A percentile compares a stretch with the other conserved stretches of the same genome.
phyloP scores from a whole-genome alignment of 2,113 vertebrate genomes.

The Zosterops borbonicus region DNA sequence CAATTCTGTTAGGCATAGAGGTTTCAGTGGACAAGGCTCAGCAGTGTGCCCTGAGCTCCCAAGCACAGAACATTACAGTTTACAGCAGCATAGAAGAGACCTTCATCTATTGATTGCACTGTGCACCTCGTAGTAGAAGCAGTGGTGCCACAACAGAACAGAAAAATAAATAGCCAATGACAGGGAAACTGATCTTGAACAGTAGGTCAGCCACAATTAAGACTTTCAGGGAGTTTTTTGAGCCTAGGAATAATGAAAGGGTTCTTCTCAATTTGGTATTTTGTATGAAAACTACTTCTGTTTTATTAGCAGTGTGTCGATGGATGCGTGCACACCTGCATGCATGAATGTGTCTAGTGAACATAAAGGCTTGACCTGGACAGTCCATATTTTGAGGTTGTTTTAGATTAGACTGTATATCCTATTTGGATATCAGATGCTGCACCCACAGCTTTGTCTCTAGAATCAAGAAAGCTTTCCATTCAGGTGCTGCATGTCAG shows the following conservation, averaged over 20 bases:
- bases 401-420: not conserved
- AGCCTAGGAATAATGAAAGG: not conserved
- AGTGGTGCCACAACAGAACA: not conserved
- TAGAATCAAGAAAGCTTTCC: not conserved
- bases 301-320: not conserved
- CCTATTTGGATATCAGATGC: fast-evolving
- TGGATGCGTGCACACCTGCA: not conserved
- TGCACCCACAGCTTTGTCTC: not conserved
- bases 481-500: not conserved
- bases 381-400: not conserved
- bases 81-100: not conserved
- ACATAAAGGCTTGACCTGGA: not conserved
- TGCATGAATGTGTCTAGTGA: not conserved
- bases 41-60: not conserved
- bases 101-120: not conserved
- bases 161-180: not conserved
- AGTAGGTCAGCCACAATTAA: not conserved
- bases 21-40: not conserved
- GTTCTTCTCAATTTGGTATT: not conserved
- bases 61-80: not conserved
- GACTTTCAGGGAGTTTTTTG: not conserved
- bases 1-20: not conserved
- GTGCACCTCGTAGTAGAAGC: not conserved
- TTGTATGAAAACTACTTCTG: not conserved
- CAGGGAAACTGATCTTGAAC: not conserved